Percentiles rank a stretch among this genome's conserved stretches.
phyloP scores from a whole-genome alignment of 2,888 invertebrate species.

The Latheticus oryzae region DNA sequence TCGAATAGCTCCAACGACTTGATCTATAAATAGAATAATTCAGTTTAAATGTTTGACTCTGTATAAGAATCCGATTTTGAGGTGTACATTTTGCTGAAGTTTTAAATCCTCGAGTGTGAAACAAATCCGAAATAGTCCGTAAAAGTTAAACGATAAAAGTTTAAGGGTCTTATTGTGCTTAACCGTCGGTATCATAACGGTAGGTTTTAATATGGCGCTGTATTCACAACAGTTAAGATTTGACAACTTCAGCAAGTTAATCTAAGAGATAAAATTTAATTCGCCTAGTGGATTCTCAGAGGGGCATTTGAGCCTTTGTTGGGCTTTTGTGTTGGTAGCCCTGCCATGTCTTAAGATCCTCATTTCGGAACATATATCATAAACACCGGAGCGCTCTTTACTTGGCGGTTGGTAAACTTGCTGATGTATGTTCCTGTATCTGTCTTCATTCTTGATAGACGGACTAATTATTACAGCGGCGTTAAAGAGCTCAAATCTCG shows the following conservation, averaged over 20 bases:
- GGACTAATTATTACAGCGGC: conserved; percentile 30
- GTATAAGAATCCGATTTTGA: too few species aligned
- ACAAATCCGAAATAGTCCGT: conserved; percentile 36
- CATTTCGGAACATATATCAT: conserved; percentile 37
- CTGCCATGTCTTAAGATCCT: conserved; percentile 37
- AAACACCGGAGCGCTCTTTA: conserved; percentile 38
- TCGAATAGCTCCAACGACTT: too few species aligned
- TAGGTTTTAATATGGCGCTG: conserved; percentile 45
- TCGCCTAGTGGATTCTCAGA: conserved; percentile 51
- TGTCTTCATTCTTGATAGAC: conserved; percentile 36
- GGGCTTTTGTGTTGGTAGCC: conserved; percentile 43
- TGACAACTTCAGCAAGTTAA: conserved; percentile 56
- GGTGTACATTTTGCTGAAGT: too few species aligned
- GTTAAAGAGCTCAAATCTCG: conserved; percentile 29
- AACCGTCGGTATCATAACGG: conserved; percentile 46
- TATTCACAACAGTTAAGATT: conserved; percentile 53
- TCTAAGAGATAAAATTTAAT: conserved; percentile 58
- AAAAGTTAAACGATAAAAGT: conserved; percentile 44
- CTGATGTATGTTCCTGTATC: conserved; percentile 37
- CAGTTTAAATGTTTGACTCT: too few species aligned
- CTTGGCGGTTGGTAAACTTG: conserved; percentile 39
- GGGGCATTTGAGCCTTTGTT: conserved; percentile 49
- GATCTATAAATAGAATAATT: too few species aligned
- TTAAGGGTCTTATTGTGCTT: conserved; percentile 41
- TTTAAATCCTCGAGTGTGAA: conserved; percentile 31